phyloP scores from a whole-genome alignment of 2,888 invertebrate species.

The Ophraella communa region DNA sequence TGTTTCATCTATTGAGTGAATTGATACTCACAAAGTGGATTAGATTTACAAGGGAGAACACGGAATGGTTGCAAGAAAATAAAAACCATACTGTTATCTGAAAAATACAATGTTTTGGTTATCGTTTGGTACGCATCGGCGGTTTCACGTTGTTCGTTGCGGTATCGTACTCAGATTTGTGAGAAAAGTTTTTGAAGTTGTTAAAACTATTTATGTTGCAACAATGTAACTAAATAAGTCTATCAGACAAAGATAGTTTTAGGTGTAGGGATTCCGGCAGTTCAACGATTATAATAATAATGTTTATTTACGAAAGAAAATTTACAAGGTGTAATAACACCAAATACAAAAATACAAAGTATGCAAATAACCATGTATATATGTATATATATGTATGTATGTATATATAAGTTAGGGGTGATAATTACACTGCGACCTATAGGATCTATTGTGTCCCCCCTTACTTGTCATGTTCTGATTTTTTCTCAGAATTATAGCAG shows the following conservation, averaged over 20 bases:
- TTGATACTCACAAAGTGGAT: background rate
- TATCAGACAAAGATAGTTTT: background rate
- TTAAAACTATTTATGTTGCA: background rate
- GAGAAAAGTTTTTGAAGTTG: background rate
- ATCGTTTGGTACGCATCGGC: slow-evolving; percentile 1
- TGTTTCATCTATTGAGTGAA: background rate
- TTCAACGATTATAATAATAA: no score
- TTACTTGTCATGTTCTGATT: no score
- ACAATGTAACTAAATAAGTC: background rate
- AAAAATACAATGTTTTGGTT: slow-evolving; percentile 11
- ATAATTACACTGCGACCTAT: no score
- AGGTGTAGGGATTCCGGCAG: background rate
- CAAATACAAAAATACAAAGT: no score
- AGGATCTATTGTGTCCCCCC: no score
- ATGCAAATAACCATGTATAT: no score
- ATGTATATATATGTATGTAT: no score
- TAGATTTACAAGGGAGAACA: background rate
- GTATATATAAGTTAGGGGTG: no score
- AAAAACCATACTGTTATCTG: slow-evolving; percentile 6
- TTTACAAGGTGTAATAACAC: no score
- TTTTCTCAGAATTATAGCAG: no score
- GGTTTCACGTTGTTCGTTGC: slow-evolving; percentile 7
- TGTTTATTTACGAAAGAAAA: no score
- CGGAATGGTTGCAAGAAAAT: background rate
- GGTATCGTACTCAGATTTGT: background rate